A percentile compares a stretch with the other conserved stretches of the same genome.
phyloP scores from a whole-genome alignment of 2,888 invertebrate genomes.

The Leucophora obtusa region DNA sequence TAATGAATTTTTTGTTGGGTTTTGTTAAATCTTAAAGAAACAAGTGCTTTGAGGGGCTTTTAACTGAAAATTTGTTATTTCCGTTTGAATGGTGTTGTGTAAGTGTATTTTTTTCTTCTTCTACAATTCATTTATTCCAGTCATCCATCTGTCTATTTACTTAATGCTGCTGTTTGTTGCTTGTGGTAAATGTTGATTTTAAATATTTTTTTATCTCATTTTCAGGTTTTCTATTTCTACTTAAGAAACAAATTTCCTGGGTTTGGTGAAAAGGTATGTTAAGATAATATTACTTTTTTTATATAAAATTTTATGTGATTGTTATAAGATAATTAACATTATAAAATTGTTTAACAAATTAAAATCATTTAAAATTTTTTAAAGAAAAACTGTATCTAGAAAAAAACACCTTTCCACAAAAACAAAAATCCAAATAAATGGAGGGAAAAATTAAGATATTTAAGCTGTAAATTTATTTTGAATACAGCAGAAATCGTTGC shows the following conservation, averaged over 20 bases:
- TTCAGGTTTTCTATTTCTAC: not conserved
- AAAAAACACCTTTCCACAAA: no score
- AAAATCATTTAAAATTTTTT: no score
- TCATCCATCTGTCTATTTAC: slow-evolving; percentile 4
- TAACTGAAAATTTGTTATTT: slow-evolving; percentile 64
- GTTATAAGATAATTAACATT: slow-evolving; percentile 23
- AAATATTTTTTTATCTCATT: slow-evolving; percentile 23
- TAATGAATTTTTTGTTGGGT: not conserved
- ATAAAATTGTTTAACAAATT: not conserved
- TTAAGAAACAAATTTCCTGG: slow-evolving; percentile 6
- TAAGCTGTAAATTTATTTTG: no score
- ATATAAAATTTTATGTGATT: slow-evolving; percentile 22
- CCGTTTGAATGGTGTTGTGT: slow-evolving; percentile 51
- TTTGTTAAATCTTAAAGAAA: slow-evolving; percentile 28
- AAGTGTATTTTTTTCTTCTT: slow-evolving; percentile 11
- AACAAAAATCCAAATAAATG: no score
- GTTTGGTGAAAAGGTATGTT: slow-evolving; percentile 35
- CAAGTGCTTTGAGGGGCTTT: slow-evolving; percentile 53
- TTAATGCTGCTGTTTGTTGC: slow-evolving; percentile 33
- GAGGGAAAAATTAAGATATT: no score
- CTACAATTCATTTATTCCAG: slow-evolving; percentile 8
- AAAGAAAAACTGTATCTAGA: no score
- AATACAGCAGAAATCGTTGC: no score
- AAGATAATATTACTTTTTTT: slow-evolving; percentile 11
- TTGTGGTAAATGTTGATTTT: slow-evolving; percentile 35